phyloP scores from a whole-genome alignment of 2,888 invertebrate species.

The Trichopoda pennipes region DNA sequence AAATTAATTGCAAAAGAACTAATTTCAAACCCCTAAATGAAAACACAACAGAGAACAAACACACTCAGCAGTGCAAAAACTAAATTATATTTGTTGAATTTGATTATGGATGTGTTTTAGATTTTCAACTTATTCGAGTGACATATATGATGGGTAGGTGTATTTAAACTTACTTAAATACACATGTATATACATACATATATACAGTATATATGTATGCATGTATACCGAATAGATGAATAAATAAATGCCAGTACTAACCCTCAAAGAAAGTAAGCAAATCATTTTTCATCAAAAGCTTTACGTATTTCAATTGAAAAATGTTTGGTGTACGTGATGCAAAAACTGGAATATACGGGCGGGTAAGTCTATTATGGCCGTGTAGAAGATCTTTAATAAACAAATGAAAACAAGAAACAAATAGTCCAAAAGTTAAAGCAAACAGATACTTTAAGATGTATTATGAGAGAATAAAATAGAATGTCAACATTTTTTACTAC shows the following conservation, averaged over 20 bases:
- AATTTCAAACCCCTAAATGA: conserved; percentile 52
- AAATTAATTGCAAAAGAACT: conserved; percentile 61
- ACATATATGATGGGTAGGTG: not conserved
- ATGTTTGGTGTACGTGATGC: conserved; percentile 67
- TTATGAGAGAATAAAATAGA: conserved; percentile 58
- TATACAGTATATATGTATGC: not conserved
- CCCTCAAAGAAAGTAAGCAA: conserved; percentile 26
- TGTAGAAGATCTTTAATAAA: conserved; percentile 28
- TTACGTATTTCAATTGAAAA: conserved; percentile 65
- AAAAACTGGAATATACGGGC: conserved; percentile 4
- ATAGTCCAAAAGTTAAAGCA: conserved; percentile 1
- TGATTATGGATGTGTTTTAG: conserved; percentile 21
- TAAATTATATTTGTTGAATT: conserved; percentile 51
- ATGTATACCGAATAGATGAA: not conserved
- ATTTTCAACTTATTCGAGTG: conserved; percentile 14
- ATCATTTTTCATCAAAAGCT: conserved; percentile 68
- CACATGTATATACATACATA: not conserved
- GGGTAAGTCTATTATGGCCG: conserved; percentile 13
- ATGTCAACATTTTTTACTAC: conserved; percentile 75
- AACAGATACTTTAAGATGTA: conserved; percentile 45
- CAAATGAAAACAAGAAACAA: conserved; percentile 39
- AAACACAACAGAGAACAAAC: no score
- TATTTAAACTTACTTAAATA: not conserved
- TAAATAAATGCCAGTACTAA: not conserved
- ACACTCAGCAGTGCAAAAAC: conserved; percentile 8